Evolutionary conservation across 2,888 invertebrate genomes (phyloP), one percentile per base, ranked within the genome.

Genomic region (Ormyrus labotus): DNA sequence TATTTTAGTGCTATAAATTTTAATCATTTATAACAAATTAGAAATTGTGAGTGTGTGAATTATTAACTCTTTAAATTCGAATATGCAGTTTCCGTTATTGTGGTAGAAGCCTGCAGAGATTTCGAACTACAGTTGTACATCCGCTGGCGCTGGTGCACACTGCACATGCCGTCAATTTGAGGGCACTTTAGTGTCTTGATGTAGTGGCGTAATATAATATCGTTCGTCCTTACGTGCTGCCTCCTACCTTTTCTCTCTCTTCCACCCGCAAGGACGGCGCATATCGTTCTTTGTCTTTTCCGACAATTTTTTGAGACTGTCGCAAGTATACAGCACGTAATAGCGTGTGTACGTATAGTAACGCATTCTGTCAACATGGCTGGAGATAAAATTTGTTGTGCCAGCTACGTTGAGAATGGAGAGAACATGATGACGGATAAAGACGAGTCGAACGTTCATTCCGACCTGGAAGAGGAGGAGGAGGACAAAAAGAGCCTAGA

Each of bases 311-410:
- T 61, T 72, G n/a, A 11, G 47, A 48, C n/a, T 6, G 13, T 11
- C 13, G 61, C 11, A 73, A 13, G 57, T 19, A 34, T 65, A 60
- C 34, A 72, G 76, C 47, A 34, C 34, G 34, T 34, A 34, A 34
- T 34, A 34, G 34, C 34, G 34, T 34, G 34, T 34, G 4, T 34
- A 34, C 34, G 34, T 34, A 34, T 34, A 34, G 34, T 34, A 34
- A 34, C 34, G 34, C 34, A 64, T 69, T 73, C 82, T 82, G 80
- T 82, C 82, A 82, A 82, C 83, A 90, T 90, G 90, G 89, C 89
- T 76, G 88, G 87, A 73, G 88, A 90, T 70, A 88, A 87, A 83
- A 85, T 87, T 82, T 85, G 85, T 60, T 85, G 85, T 83, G 85
- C 87, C 48, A 85, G 85, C 65, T 84, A 84, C 69, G 72, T 85